A percentile compares a stretch with the other conserved stretches of the same genome.
Evolutionary conservation across 2,888 invertebrate genomes (phyloP).

Genomic region (Eilema sororculum): DNA sequence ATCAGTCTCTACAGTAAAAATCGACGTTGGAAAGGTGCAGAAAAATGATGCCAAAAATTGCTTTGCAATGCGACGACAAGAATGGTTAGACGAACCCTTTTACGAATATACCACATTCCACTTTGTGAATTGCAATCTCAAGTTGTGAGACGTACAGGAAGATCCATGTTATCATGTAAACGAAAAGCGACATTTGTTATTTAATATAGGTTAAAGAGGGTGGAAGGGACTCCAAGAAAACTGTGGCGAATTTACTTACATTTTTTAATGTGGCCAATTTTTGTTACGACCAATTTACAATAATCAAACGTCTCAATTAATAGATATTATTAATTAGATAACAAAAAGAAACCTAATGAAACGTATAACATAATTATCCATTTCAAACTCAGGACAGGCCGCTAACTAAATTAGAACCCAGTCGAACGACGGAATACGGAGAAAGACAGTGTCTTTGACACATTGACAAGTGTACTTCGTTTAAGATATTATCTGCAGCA

Average conservation of each 20-base stretch:
- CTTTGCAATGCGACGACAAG: neutral
- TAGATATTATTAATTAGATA: neutral
- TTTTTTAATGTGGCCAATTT: no score
- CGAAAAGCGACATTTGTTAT: neutral
- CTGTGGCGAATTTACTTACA: no score
- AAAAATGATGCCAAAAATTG: neutral
- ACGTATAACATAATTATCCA: conserved; percentile 39
- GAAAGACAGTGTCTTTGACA: conserved; percentile 43
- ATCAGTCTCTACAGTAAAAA: neutral
- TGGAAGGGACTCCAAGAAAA: no score
- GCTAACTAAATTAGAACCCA: conserved; percentile 26
- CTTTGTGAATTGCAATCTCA: conserved; percentile 21
- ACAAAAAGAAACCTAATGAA: conserved; percentile 19
- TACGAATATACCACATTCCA: neutral
- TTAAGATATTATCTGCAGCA: conserved; percentile 44
- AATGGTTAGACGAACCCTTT: conserved; percentile 12
- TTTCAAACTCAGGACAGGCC: conserved; percentile 32
- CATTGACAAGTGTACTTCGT: conserved; percentile 52
- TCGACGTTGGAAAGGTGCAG: neutral
- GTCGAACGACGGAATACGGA: conserved; percentile 33
- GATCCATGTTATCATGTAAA: conserved; percentile 8
- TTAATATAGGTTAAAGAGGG: no score
- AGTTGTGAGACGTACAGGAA: neutral
- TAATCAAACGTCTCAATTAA: neutral
- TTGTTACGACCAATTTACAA: no score